Percentiles rank a stretch among this genome's conserved stretches.
These are phyloP conservation scores for Albula glossodonta DNA, from an alignment of 2,113 vertebrate genomes.

Conservation along the genomic window DNA sequence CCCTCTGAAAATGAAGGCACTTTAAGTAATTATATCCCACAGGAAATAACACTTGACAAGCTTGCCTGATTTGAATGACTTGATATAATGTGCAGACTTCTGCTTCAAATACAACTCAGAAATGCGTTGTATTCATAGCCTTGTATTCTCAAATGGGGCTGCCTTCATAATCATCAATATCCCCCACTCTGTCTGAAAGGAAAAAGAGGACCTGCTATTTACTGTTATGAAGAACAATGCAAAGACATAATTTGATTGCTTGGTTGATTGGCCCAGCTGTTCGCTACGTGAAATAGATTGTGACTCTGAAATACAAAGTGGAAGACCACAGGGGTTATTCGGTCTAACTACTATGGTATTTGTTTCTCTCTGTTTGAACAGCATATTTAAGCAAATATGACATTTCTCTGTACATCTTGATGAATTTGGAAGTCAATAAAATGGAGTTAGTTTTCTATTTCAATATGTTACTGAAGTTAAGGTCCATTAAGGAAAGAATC, in stretches of 20 bases:
- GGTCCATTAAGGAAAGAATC: no score
- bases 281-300: not conserved
- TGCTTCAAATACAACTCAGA: not conserved
- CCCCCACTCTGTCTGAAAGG: not conserved
- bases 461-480: no score
- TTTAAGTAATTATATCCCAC: not conserved
- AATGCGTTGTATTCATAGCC: not conserved
- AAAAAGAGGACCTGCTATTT: not conserved
- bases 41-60: slow-evolving; percentile 7
- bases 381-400: not conserved
- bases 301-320: not conserved
- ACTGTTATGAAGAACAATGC: not conserved
- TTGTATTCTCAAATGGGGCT: not conserved
- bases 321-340: not conserved
- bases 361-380: not conserved
- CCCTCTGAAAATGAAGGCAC: not conserved
- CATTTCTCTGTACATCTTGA: no score
- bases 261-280: not conserved
- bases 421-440: no score
- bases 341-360: not conserved
- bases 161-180: not conserved
- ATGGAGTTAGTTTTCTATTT: no score
- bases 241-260: slow-evolving; percentile 1
- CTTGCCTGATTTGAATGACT: not conserved
- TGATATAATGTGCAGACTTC: not conserved